Evolutionary conservation across 2,888 invertebrate species (phyloP).

Genomic region (Platycnemis pennipes): DNA sequence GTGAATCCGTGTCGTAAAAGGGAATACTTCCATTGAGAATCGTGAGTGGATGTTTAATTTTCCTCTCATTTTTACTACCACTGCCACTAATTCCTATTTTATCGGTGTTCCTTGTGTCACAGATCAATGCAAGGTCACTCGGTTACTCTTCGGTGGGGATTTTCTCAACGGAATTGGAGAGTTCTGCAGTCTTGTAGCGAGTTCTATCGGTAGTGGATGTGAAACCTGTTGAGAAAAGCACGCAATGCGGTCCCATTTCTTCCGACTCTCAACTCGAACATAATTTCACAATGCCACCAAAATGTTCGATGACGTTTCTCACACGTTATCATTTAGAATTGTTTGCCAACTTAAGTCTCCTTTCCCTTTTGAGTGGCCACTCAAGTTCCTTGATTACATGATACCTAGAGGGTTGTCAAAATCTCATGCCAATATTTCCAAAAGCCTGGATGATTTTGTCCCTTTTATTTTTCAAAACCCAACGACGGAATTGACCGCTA

Average conservation of each 20-base stretch:
- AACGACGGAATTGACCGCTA: too few species aligned
- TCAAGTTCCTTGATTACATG: too few species aligned
- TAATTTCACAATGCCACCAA: background rate
- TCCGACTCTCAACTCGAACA: background rate
- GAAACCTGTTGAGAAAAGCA: conserved; percentile 31
- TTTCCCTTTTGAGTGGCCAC: too few species aligned
- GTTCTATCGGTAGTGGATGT: background rate
- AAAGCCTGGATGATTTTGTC: too few species aligned
- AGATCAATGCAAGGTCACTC: background rate
- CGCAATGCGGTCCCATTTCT: background rate
- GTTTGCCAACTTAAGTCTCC: too few species aligned
- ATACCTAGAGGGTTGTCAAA: too few species aligned
- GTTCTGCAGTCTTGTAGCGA: background rate
- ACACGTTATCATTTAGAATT: too few species aligned
- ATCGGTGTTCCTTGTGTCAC: background rate
- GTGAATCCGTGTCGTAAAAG: too few species aligned
- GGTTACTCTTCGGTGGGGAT: background rate
- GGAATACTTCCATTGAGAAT: background rate
- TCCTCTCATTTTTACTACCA: background rate
- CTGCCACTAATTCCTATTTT: background rate
- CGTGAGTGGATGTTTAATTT: background rate
- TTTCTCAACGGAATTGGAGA: background rate
- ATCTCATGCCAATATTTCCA: too few species aligned
- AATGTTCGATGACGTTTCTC: background rate
- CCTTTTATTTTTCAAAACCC: too few species aligned